Percentiles rank a stretch among this genome's conserved stretches.
These are phyloP conservation scores for Condylura cristata DNA, from an alignment of 2,113 vertebrate genomes.

Conservation along the genomic window DNA sequence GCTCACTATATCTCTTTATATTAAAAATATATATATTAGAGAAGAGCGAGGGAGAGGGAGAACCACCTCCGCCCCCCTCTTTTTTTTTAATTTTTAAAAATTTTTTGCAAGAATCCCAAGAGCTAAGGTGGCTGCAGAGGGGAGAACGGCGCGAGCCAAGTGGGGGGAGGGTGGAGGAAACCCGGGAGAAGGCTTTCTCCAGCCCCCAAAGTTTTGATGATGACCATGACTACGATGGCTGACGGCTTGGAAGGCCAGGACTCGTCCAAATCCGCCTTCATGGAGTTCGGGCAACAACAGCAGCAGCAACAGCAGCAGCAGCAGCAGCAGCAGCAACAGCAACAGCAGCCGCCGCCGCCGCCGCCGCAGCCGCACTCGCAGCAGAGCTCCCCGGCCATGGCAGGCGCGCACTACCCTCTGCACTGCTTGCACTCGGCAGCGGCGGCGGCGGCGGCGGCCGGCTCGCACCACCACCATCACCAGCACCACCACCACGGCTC, in stretches of 20 bases:
- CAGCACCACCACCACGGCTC: conserved; percentile 98
- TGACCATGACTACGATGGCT: conserved; percentile 99
- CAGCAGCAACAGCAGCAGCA: conserved; percentile 93
- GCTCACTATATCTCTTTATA: conserved; percentile 87
- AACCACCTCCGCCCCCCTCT: conserved; percentile 73
- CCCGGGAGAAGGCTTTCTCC: conserved; percentile 90
- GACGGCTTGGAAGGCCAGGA: conserved; percentile 99
- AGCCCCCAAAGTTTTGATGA: conserved; percentile 99
- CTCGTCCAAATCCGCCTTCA: conserved; percentile 99
- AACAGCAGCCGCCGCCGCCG: conserved; percentile 87
- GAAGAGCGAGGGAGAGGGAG: conserved; percentile 80
- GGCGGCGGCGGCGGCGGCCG: conserved; percentile 78
- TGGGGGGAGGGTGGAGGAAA: conserved; percentile 84
- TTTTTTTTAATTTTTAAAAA: conserved; percentile 17
- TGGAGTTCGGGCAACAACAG: conserved; percentile 98
- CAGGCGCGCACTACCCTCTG: conserved; percentile 94
- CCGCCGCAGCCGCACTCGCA: conserved; percentile 92
- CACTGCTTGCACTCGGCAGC: conserved; percentile 93
- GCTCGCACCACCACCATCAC: conserved; percentile 90
- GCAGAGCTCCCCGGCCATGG: conserved; percentile 93
- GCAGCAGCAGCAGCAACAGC: conserved; percentile 89
- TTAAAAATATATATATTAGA: conserved; percentile 83
- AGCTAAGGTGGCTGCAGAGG: conserved; percentile 87
- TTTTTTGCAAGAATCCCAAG: conserved; percentile 78
- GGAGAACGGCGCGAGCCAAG: conserved; percentile 80